These are phyloP conservation scores for Torymus texanus DNA, from an alignment of 2,888 invertebrate genomes.

Conservation along the genomic window DNA sequence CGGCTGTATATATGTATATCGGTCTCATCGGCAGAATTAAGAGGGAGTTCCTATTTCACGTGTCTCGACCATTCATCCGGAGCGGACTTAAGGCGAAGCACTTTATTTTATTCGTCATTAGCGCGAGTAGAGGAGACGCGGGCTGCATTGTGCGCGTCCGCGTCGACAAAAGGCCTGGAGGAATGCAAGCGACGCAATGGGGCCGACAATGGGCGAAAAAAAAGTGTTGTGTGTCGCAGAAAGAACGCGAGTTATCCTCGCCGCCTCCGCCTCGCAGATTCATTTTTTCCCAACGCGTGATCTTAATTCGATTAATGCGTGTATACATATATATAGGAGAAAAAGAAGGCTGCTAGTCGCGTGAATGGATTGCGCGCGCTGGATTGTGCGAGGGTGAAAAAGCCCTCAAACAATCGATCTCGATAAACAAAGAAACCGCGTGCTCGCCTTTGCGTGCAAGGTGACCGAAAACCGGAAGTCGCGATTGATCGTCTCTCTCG, in stretches of 20 bases:
- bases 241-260: neutral
- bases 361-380: constrained; percentile 31
- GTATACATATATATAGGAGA: neutral
- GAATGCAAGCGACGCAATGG: constrained; percentile 29
- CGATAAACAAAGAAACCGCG: constrained; percentile 44
- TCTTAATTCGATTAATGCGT: constrained; percentile 55
- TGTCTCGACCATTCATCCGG: constrained; percentile 28
- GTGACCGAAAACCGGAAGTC: constrained; percentile 65
- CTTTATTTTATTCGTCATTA: constrained; percentile 50
- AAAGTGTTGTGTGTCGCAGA: constrained; percentile 18
- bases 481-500: constrained; percentile 61
- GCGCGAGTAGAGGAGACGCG: constrained; percentile 15
- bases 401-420: constrained; percentile 45
- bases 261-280: constrained; percentile 17
- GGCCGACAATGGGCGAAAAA: constrained; percentile 21
- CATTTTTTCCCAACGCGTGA: constrained; percentile 47
- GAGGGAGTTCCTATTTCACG: constrained; percentile 35
- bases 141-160: constrained; percentile 11
- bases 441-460: constrained; percentile 53
- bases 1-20: constrained; percentile 2
- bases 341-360: neutral
- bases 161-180: constrained; percentile 5
- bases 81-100: constrained; percentile 1
- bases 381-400: constrained; percentile 53
- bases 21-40: constrained; percentile 30